Base-by-base conservation (phyloP, 2,113 vertebrate genomes). In the Haplochromis burtoni region DNA sequence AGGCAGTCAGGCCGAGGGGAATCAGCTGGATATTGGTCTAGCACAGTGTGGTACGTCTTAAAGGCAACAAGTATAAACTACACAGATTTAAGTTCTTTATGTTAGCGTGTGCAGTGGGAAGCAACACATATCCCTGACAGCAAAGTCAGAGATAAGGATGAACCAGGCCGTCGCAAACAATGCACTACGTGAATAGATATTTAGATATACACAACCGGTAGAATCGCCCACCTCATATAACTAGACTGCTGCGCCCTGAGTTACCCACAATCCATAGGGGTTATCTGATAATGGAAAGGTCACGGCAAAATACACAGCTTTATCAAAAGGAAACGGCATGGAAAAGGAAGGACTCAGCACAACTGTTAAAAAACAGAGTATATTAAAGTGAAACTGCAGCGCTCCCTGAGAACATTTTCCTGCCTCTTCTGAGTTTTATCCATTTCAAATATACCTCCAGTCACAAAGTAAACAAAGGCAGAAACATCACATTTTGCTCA, bases 391-490 rank as follows among this genome's bases (percentile, higher is more conserved):
- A 86, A 90, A 24, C 83, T 4, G 68, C 81, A 31, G 49, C 1
- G 4, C 26, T 51, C 26, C 45, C 73, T 79, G 53, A 82, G 49
- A 90, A 87, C 78, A 81, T 73, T 66, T 73, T 8, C 45, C 40
- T 42, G 49, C 80, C 35, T 66, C 61, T 82, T 76, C 17, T 5
- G 79, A 84, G 31, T 91, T 88, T 35, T 84, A 90, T 89, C 81
- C 86, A 88, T 93, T 93, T 91, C 81, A 88, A 91, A 94, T 91
- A 66, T 84, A 92, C 91, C 89, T 89, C 87, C 53, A 90, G 86
- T 91, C 88, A 92, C 89, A 93, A 87, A 95, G 91, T 95, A 94
- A 95, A 96, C 93, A 94, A 89, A 95, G 71, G 71, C 71, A 49
- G 45, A 78, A 78, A 51, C 45, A 51, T 78, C 73, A 5, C 73